Evolutionary conservation across 2,888 invertebrate species (phyloP), one percentile per base, ranked within the genome.

Genomic region (Liodrosophila aerea): DNA sequence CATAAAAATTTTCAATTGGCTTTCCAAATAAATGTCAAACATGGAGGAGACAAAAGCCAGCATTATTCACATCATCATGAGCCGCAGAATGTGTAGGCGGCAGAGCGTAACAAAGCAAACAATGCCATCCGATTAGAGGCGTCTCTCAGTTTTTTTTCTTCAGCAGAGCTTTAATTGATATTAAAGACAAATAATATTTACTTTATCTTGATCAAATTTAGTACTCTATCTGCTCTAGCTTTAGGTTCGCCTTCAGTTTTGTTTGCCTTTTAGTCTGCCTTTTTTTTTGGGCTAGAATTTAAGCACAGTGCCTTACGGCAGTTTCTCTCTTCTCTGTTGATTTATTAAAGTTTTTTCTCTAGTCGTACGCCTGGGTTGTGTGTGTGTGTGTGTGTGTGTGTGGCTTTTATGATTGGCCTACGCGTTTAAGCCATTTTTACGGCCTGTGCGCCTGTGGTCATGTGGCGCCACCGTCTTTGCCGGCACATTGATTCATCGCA

Each of bases 401-500:
- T 5, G 44, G 53, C 41, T 57, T 69, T 61, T 44, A 39, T 64
- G 54, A 46, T 54, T 58, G 56, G 52, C 71, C 61, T 46, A 60
- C 71, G 62, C 49, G 60, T 37, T 58, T 46, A 45, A 44, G 40
- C 40, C 56, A 53, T 36, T 58, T 59, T 63, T 64, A 58, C 67
- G 50, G 50, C 52, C 46, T 22, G 22, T 22, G 22, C 9, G 22
- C 46, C 15, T 16, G n/a, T 7, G 29, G 44, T 33, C 39, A 54
- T 47, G 53, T 49, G 49, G 40, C 36, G 33, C 29, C 30, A 50
- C 2, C 29, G n/a, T 27, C 11, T 34, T n/a, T 31, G 15, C 15
- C 46, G 36, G 45, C 58, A 64, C 76, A 65, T 83, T 76, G 76
- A 76, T 76, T 76, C 69, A 73, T 66, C 36, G 66, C 65, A 59